Evolutionary conservation across 2,888 invertebrate species (phyloP).

Genomic region (Nomada fabriciana): DNA sequence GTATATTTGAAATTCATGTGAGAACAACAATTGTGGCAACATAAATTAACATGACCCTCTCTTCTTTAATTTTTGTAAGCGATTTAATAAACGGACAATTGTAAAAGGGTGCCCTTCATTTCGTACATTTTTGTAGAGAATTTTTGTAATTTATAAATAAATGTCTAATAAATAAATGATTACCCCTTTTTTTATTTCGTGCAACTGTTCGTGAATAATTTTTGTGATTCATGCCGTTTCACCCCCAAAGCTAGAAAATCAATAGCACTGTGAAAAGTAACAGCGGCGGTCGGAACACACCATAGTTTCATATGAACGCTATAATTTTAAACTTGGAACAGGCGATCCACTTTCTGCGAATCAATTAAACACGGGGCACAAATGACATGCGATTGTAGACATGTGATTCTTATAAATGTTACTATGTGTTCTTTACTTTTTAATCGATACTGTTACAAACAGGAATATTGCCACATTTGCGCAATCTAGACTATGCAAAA

Average conservation of each 20-base stretch:
- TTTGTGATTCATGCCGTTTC: conserved; percentile 29
- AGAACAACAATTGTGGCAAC: neutral
- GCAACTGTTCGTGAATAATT: conserved; percentile 6
- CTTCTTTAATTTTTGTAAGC: neutral
- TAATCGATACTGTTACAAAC: neutral
- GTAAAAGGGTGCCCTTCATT: neutral
- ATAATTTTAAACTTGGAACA: conserved; percentile 5
- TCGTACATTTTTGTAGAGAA: conserved; percentile 31
- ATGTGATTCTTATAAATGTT: neutral
- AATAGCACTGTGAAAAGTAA: conserved; percentile 76
- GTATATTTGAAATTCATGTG: neutral
- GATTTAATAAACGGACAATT: neutral
- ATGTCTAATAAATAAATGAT: neutral
- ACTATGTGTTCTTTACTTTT: conserved; percentile 1
- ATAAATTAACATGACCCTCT: neutral
- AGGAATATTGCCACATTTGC: no score
- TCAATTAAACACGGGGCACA: conserved; percentile 15
- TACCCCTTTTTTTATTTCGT: neutral
- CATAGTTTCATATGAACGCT: conserved; percentile 22
- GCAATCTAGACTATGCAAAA: no score
- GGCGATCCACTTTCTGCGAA: conserved; percentile 43
- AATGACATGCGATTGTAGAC: neutral
- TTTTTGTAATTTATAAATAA: conserved; percentile 49
- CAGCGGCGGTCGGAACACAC: conserved; percentile 50
- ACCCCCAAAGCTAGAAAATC: conserved; percentile 73